Percentiles rank a stretch among this genome's conserved stretches.
phyloP scores from a whole-genome alignment of 2,797 vertebrate species.

The Okamejei kenojei region DNA sequence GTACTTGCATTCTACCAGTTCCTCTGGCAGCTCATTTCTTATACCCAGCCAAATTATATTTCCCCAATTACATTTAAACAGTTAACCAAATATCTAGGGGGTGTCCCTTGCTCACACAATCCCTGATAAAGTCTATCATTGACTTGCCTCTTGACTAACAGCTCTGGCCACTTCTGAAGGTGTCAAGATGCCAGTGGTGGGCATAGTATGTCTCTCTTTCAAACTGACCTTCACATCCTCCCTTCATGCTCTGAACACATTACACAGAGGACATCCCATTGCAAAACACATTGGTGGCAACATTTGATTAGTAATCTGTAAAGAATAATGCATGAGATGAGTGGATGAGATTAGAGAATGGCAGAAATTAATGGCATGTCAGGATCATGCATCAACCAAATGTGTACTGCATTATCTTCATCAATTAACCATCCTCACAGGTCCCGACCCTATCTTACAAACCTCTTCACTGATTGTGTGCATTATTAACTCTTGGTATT shows the following conservation, averaged over 20 bases:
- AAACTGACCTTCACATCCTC: not conserved
- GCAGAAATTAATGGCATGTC: too few species aligned
- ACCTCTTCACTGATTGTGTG: not conserved
- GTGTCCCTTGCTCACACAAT: not conserved
- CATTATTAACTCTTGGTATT: not conserved
- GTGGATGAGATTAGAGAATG: too few species aligned
- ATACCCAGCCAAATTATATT: too few species aligned
- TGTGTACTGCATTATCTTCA: not conserved
- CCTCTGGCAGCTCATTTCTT: too few species aligned
- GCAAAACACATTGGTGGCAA: not conserved
- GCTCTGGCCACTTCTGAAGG: not conserved
- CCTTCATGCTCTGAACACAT: not conserved
- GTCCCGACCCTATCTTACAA: not conserved
- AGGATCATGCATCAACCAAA: not conserved
- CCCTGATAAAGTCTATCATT: not conserved
- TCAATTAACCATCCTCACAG: not conserved
- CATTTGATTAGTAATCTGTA: not conserved
- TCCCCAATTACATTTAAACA: not conserved
- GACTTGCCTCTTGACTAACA: not conserved
- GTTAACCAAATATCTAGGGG: not conserved
- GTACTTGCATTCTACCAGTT: too few species aligned
- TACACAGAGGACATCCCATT: not conserved
- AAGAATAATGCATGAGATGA: not conserved
- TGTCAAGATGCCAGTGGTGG: not conserved
- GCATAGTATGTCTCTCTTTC: not conserved